phyloP scores from a whole-genome alignment of 2,113 vertebrate species.

The Platysternon megacephalum region DNA sequence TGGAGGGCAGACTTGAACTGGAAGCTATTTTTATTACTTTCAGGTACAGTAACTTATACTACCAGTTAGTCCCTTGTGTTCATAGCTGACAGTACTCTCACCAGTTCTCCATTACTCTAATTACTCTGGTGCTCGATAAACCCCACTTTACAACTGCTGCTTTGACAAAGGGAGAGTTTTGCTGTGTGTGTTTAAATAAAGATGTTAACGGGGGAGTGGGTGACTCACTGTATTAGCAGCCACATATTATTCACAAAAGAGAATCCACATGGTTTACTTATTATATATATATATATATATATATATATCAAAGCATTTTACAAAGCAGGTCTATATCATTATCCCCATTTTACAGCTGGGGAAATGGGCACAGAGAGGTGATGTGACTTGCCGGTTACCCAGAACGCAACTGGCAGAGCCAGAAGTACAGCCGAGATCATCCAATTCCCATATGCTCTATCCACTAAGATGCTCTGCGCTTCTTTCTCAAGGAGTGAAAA shows the following conservation, averaged over 20 bases:
- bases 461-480: not conserved
- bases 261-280: not conserved
- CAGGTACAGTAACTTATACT: constrained; percentile 16
- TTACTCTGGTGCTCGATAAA: constrained; percentile 39
- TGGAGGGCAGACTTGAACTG: constrained; percentile 61
- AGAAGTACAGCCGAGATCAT: constrained; percentile 1
- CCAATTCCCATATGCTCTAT: not conserved
- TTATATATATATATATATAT: not conserved
- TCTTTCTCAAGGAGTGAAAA: not conserved
- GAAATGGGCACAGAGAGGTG: not conserved
- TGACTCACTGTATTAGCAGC: constrained; percentile 29
- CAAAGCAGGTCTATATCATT: not conserved
- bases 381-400: not conserved
- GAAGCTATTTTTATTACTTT: constrained; percentile 19
- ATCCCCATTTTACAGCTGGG: not conserved
- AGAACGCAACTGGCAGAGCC: not conserved
- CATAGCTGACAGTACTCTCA: not conserved
- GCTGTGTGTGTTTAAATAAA: constrained; percentile 29
- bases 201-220: not conserved
- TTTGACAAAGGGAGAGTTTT: constrained; percentile 40
- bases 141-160: constrained; percentile 23
- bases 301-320: not conserved
- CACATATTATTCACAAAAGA: not conserved
- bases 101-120: constrained; percentile 4
- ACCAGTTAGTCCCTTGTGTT: not conserved